Evolutionary conservation across 2,113 vertebrate genomes (phyloP).

Genomic region (Chionis minor): DNA sequence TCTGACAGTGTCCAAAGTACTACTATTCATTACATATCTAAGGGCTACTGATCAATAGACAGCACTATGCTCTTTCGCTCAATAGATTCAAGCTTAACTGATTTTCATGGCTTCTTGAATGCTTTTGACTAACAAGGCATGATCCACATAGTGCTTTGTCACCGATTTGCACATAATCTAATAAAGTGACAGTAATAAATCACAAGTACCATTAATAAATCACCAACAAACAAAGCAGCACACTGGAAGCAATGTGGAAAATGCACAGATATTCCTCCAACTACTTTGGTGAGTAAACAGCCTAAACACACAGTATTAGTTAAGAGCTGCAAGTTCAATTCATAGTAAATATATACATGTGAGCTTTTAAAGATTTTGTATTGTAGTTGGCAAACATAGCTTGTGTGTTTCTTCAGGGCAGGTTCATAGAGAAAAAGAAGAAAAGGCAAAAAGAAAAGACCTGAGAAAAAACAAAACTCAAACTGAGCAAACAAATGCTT

Average conservation of each 20-base stretch:
- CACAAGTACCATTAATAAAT: conserved; percentile 55
- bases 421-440: not conserved
- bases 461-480: not conserved
- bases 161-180: conserved; percentile 52
- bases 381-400: not conserved
- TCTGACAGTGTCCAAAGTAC: conserved; percentile 42
- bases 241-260: not conserved
- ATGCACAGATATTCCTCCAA: not conserved
- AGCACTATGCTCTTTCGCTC: conserved; percentile 27
- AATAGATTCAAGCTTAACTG: conserved; percentile 67
- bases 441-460: not conserved
- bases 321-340: not conserved
- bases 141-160: conserved; percentile 54
- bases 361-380: not conserved
- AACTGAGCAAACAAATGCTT: not conserved
- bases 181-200: conserved; percentile 62
- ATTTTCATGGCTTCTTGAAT: conserved; percentile 69
- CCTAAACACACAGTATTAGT: not conserved
- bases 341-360: not conserved
- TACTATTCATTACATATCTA: conserved; percentile 64
- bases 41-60: conserved; percentile 61
- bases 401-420: not conserved
- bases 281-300: not conserved
- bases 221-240: conserved; percentile 44
- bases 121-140: conserved; percentile 59